Conservation (phyloP, 2,113 vertebrate species). For the Nothobranchius furzeri region DNA sequence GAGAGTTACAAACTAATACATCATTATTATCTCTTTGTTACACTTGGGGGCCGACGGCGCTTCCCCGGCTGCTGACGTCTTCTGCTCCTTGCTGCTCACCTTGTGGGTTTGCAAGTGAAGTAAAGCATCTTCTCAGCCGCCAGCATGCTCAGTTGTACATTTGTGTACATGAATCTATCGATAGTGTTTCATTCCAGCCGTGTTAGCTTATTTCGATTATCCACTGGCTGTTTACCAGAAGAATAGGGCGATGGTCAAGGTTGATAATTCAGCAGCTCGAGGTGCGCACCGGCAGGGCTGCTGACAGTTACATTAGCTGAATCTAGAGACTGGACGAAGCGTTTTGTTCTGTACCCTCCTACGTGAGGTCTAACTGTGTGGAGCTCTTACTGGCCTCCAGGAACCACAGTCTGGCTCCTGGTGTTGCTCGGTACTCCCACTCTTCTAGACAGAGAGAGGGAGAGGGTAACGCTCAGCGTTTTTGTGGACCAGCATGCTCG, state of each 20-base stretch:
- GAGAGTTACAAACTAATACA: slow-evolving; percentile 66
- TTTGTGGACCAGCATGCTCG: slow-evolving; percentile 19
- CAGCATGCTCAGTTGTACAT: background rate
- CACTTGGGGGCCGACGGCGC: slow-evolving; percentile 47
- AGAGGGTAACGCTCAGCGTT: slow-evolving; percentile 40
- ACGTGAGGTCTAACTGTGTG: slow-evolving; percentile 67
- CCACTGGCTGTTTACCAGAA: slow-evolving; percentile 15
- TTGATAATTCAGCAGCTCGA: slow-evolving; percentile 37
- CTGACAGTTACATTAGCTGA: slow-evolving; percentile 67
- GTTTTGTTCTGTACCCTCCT: slow-evolving; percentile 69
- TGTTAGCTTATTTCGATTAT: background rate
- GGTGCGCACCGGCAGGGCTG: slow-evolving; percentile 47
- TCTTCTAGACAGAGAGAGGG: slow-evolving; percentile 46
- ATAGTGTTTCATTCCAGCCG: too few species aligned
- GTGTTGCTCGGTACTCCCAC: slow-evolving; percentile 71
- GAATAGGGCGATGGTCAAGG: slow-evolving; percentile 11
- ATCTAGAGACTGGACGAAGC: slow-evolving; percentile 56
- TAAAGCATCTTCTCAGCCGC: background rate
- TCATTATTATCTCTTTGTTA: slow-evolving; percentile 74
- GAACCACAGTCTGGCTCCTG: slow-evolving; percentile 70
- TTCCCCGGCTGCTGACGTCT: slow-evolving; percentile 40
- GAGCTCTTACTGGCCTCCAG: slow-evolving; percentile 68
- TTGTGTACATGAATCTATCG: background rate
- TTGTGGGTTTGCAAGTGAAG: slow-evolving; percentile 11
- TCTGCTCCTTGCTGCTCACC: slow-evolving; percentile 16